Percentiles rank a stretch among this genome's conserved stretches.
Conservation (phyloP, 2,113 vertebrate species). For the Orthonyx spaldingii region DNA sequence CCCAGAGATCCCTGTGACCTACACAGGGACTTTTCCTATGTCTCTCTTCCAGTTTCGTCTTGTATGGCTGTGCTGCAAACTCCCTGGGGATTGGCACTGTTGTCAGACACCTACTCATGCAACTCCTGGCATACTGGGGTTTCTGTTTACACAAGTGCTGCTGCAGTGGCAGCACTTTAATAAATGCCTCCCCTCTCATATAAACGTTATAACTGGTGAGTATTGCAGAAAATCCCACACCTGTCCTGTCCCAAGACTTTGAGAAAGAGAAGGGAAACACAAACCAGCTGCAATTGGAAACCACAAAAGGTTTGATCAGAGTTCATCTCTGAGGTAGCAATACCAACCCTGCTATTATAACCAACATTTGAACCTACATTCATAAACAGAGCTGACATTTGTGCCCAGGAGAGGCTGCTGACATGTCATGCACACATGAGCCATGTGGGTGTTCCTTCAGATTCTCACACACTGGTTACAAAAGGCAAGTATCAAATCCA, state of each 20-base stretch:
- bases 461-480: background rate
- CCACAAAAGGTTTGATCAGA: background rate
- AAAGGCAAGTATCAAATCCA: background rate
- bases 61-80: background rate
- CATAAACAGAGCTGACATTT: constrained; percentile 21
- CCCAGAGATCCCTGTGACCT: background rate
- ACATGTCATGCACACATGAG: background rate
- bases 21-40: background rate
- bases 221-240: background rate
- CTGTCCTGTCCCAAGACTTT: background rate
- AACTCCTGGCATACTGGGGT: background rate
- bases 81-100: background rate
- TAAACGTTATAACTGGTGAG: background rate
- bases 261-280: background rate
- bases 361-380: background rate
- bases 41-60: background rate
- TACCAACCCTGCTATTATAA: background rate
- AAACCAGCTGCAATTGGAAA: background rate
- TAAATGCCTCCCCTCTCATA: background rate
- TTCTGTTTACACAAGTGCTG: background rate
- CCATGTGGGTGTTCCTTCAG: background rate
- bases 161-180: background rate
- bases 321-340: background rate
- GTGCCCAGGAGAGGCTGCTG: background rate
- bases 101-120: background rate